These are phyloP conservation scores for Desmodus rotundus DNA, from an alignment of 2,113 vertebrate genomes.

Conservation along the genomic window DNA sequence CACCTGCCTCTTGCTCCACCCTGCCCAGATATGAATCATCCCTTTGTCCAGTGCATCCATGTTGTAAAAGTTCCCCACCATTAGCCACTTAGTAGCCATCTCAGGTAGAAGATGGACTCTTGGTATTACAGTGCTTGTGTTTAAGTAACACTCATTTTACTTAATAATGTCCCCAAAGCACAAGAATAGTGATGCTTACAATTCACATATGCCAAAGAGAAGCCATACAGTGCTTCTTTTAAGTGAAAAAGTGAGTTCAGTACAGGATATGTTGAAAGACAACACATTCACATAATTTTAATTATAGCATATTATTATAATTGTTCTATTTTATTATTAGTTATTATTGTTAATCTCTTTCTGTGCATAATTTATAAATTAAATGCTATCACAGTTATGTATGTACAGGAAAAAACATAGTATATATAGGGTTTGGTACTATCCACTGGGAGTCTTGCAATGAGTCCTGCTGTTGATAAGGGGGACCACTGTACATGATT, in stretches of 20 bases:
- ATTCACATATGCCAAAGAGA: no score
- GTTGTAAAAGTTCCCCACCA: background rate
- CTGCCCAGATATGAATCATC: background rate
- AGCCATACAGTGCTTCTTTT: background rate
- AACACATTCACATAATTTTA: background rate
- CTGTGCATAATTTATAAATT: background rate
- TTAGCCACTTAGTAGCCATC: background rate
- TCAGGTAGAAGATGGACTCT: background rate
- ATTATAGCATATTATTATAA: background rate
- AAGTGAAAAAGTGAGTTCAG: background rate
- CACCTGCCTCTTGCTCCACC: background rate
- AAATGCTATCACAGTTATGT: background rate
- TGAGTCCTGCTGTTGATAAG: background rate
- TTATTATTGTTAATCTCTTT: background rate
- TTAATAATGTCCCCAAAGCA: background rate
- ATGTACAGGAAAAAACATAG: background rate
- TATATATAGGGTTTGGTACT: background rate
- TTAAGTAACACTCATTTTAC: background rate
- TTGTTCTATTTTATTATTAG: background rate
- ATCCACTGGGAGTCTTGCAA: background rate
- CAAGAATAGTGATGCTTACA: background rate
- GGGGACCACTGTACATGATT: background rate
- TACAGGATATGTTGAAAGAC: background rate
- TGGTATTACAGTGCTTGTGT: background rate
- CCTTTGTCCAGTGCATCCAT: background rate